phyloP scores from a whole-genome alignment of 1,140 invertebrate species.

The Lepeophtheirus salmonis region DNA sequence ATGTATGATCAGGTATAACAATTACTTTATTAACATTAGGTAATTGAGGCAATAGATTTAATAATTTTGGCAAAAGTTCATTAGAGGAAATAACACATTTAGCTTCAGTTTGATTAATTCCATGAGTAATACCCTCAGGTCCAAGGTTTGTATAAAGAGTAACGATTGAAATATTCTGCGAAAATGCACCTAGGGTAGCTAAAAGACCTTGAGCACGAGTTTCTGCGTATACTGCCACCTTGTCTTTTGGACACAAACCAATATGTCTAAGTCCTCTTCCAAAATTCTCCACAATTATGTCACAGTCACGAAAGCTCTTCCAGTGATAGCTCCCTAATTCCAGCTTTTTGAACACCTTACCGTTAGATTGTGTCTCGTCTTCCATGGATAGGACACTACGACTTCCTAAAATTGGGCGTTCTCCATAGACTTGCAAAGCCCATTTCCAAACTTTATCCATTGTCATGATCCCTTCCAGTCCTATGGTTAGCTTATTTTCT shows the following conservation, averaged over 20 bases:
- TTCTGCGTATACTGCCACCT: slow-evolving; percentile 31
- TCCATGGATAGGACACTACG: slow-evolving; percentile 34
- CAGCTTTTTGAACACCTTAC: slow-evolving; percentile 28
- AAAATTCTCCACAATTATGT: slow-evolving; percentile 29
- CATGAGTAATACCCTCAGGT: slow-evolving; percentile 20
- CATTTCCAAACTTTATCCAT: slow-evolving; percentile 14
- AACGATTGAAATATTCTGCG: slow-evolving; percentile 20
- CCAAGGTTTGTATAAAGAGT: slow-evolving; percentile 23
- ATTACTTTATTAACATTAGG: slow-evolving; percentile 18
- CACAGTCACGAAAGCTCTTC: slow-evolving; percentile 32
- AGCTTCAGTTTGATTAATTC: slow-evolving; percentile 22
- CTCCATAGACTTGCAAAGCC: slow-evolving; percentile 25
- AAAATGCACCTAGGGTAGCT: slow-evolving; percentile 30
- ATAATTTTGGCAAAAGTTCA: slow-evolving; percentile 21
- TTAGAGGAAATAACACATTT: slow-evolving; percentile 20
- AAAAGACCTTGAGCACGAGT: slow-evolving; percentile 34
- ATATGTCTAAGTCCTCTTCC: slow-evolving; percentile 26
- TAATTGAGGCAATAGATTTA: slow-evolving; percentile 19
- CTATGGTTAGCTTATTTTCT: neutral
- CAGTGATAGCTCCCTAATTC: slow-evolving; percentile 34
- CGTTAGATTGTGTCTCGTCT: slow-evolving; percentile 35
- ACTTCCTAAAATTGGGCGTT: slow-evolving; percentile 31
- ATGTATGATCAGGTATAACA: neutral
- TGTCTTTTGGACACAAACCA: slow-evolving; percentile 27
- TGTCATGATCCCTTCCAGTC: neutral